Evolutionary conservation across 2,113 vertebrate genomes (phyloP).

Genomic region (Rhinopomastus cyanomelas): DNA sequence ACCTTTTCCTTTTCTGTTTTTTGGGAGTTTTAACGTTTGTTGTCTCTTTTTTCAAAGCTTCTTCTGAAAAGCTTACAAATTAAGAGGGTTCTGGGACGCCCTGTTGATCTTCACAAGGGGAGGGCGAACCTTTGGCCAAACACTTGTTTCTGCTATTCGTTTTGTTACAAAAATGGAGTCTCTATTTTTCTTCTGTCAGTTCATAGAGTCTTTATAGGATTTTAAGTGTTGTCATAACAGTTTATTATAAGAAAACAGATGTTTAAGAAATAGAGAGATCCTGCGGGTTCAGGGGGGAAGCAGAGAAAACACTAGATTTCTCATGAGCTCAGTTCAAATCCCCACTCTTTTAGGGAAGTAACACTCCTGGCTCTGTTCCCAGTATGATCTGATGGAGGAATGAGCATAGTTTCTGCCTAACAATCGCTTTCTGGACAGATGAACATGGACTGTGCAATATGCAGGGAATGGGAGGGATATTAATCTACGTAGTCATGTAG

Average conservation of each 20-base stretch:
- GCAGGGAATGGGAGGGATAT: not conserved
- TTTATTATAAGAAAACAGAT: constrained; percentile 32
- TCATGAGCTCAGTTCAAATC: constrained; percentile 27
- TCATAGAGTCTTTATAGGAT: not conserved
- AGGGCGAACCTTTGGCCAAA: not conserved
- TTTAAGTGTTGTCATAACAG: constrained; percentile 35
- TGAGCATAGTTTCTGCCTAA: constrained; percentile 16
- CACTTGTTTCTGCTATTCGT: not conserved
- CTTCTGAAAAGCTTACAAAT: not conserved
- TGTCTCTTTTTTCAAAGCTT: not conserved
- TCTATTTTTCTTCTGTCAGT: not conserved
- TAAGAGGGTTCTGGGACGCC: not conserved
- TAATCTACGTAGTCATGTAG: not conserved
- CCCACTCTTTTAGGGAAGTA: constrained; percentile 34
- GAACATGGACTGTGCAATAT: not conserved
- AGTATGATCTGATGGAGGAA: constrained; percentile 42
- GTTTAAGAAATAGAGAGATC: constrained; percentile 18
- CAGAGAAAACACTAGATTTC: not conserved
- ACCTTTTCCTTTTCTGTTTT: not conserved
- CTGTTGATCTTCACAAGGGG: not conserved
- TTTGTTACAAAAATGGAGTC: not conserved
- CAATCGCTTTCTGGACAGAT: constrained; percentile 36
- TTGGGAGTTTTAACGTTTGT: too few species aligned
- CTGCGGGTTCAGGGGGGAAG: not conserved
- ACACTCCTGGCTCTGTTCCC: constrained; percentile 12